Evolutionary conservation across 23 tunicate species (phyloP).

Genomic region (Styela clava): DNA sequence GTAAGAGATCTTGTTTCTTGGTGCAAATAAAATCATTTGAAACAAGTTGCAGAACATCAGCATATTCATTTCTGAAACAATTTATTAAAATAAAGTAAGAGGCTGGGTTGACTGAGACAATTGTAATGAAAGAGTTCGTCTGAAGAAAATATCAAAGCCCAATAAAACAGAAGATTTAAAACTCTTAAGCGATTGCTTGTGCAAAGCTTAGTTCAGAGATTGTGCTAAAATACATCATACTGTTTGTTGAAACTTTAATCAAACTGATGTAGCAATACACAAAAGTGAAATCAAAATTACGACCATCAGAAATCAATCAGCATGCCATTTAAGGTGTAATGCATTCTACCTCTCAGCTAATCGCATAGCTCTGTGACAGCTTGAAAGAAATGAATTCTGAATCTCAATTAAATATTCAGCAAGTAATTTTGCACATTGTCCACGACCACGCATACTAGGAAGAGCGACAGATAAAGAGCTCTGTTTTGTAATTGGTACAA

Average conservation of each 20-base stretch:
- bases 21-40: conserved; percentile 32
- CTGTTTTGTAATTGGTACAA: background rate
- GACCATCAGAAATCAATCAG: background rate
- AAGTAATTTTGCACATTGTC: conserved; percentile 60
- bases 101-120: too few species aligned
- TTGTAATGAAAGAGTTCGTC: too few species aligned
- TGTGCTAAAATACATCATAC: background rate
- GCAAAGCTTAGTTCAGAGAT: background rate
- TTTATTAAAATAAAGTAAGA: too few species aligned
- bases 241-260: background rate
- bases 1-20: conserved; percentile 42
- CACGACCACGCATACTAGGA: conserved; percentile 64
- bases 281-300: background rate
- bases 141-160: too few species aligned
- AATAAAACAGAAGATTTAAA: background rate
- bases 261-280: background rate
- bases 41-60: conserved; percentile 1
- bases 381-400: conserved; percentile 42
- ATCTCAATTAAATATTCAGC: conserved; percentile 43
- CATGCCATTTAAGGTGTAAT: too few species aligned
- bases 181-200: background rate
- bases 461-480: conserved; percentile 69
- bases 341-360: background rate
- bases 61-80: background rate
- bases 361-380: conserved; percentile 19